Evolutionary conservation across 2,888 invertebrate species (phyloP), one percentile per base, ranked within the genome.

Genomic region (Agrotis ipsilon): DNA sequence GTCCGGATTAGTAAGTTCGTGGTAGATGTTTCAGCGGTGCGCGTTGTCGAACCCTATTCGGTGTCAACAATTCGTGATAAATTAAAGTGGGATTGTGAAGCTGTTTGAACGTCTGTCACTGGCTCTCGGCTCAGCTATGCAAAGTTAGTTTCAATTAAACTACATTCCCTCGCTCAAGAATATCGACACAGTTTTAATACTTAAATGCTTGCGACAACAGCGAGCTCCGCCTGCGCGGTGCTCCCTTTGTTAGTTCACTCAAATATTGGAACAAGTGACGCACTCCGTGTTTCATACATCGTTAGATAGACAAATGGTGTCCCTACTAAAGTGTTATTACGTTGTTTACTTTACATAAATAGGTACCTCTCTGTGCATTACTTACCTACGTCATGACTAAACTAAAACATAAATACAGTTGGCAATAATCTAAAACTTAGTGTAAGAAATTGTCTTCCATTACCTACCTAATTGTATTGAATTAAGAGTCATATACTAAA

Each of bases 1-100:
- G 16, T 18, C 1, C 4, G 2, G 0, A 2, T 18, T 11, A 1
- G 21, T 62, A 14, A 16, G 21, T 1, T 58, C 18, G 62, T 62
- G 54, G 72, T 72, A 58, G 60, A 3, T 19, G 52, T 57, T 68
- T 51, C 69, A 71, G 61, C 57, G 63, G 64, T 55, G 74, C 65
- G 75, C 72, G 67, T 73, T 81, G 77, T 75, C 81, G 85, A 80
- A 73, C 84, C 78, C 76, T 75, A 84, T 82, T 82, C 74, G 65
- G 72, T 81, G 79, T 78, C 78, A 83, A 81, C 80, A 83, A 83
- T 84, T 80, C 71, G 80, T 84, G 83, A 84, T 85, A 85, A 83
- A 84, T 83, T 81, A 83, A 85, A 81, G 71, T 75, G 74, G 80
- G 75, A 71, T 77, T 77, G 85, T 78, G 75, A 71, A 81, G 79